These are phyloP conservation scores for Macropodus opercularis DNA, from an alignment of 2,797 vertebrate genomes.

Conservation along the genomic window DNA sequence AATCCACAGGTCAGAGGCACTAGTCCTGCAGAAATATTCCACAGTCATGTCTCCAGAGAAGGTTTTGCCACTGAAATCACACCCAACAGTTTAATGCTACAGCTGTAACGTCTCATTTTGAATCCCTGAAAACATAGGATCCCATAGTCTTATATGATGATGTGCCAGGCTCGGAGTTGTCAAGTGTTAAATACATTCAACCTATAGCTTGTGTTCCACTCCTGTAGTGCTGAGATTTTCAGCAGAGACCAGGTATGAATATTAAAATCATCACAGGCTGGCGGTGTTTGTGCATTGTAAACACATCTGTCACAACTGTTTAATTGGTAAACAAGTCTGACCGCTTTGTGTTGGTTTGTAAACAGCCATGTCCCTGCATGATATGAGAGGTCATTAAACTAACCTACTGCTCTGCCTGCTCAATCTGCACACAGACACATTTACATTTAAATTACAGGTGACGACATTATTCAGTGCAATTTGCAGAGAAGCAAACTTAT, in stretches of 20 bases:
- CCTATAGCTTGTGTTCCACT: constrained; percentile 22
- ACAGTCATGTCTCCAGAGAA: constrained; percentile 49
- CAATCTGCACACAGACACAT: constrained; percentile 30
- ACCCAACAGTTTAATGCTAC: constrained; percentile 23
- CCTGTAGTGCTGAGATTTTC: constrained; percentile 34
- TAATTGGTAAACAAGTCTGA: constrained; percentile 77
- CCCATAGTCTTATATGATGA: not conserved
- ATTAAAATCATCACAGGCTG: constrained; percentile 72
- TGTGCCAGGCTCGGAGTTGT: not conserved
- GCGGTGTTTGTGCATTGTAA: constrained; percentile 73
- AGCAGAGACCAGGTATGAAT: constrained; percentile 74
- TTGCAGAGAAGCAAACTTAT: constrained; percentile 26
- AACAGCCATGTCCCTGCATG: constrained; percentile 74
- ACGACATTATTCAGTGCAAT: constrained; percentile 19
- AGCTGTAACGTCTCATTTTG: not conserved
- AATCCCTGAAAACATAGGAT: not conserved
- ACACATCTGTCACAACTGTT: constrained; percentile 80
- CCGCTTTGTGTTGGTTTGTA: constrained; percentile 75
- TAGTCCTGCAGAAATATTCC: constrained; percentile 50
- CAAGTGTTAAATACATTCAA: not conserved
- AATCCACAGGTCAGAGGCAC: constrained; percentile 56
- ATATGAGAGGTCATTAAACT: constrained; percentile 77
- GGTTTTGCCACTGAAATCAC: constrained; percentile 37
- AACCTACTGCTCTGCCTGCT: constrained; percentile 44
- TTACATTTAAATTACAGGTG: constrained; percentile 59